Evolutionary conservation across 2,113 vertebrate genomes (phyloP).

Genomic region (Heterochromis multidens): DNA sequence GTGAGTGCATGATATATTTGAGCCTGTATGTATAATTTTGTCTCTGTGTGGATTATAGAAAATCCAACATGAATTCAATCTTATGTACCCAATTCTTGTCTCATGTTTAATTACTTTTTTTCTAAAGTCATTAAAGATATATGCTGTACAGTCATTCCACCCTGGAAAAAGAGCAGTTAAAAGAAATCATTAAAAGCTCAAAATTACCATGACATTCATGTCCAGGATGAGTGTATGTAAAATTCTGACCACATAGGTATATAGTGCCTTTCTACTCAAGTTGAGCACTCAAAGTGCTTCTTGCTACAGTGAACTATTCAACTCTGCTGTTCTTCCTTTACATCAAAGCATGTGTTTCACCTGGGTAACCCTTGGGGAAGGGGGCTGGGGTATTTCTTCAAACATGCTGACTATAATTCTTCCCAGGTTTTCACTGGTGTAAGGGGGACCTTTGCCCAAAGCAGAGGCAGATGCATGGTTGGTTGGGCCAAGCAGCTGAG

Average conservation of each 20-base stretch:
- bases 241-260: not conserved
- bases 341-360: conserved; percentile 56
- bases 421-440: conserved; percentile 68
- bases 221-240: not conserved
- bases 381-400: conserved; percentile 62
- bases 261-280: fast-evolving
- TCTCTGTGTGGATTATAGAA: no score
- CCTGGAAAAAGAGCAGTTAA: not conserved
- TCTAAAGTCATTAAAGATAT: not conserved
- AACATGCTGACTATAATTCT: conserved; percentile 69
- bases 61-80: no score
- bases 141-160: not conserved
- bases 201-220: not conserved
- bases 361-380: conserved; percentile 51
- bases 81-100: no score
- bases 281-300: not conserved
- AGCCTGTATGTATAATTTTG: no score
- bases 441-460: conserved; percentile 56
- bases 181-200: not conserved
- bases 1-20: not conserved
- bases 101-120: no score
- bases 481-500: conserved; percentile 39
- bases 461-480: conserved; percentile 68
- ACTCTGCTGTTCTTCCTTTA: conserved; percentile 33
- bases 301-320: conserved; percentile 57